Percentiles rank a stretch among this genome's conserved stretches.
Conservation (phyloP, 1,140 invertebrate genomes). For the Sycophila sp. region DNA sequence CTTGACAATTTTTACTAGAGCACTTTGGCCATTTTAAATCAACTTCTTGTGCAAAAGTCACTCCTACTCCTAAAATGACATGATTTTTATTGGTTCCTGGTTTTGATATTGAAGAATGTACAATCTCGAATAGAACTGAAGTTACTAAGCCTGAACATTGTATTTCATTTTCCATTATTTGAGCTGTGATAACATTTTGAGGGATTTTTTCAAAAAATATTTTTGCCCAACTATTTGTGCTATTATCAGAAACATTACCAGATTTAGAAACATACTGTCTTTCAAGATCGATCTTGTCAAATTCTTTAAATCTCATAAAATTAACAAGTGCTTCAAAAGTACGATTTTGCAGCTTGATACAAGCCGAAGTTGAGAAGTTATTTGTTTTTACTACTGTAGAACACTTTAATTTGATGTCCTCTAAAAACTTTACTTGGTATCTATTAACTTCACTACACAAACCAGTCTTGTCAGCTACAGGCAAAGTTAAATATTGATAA, state of each 20-base stretch:
- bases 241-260: conserved; percentile 67
- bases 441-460: conserved; percentile 59
- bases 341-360: conserved; percentile 62
- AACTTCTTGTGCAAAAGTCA: conserved; percentile 53
- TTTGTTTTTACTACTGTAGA: conserved; percentile 47
- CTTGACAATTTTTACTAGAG: conserved; percentile 46
- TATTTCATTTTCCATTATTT: conserved; percentile 50
- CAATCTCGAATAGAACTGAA: conserved; percentile 67
- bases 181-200: conserved; percentile 45
- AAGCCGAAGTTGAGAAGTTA: conserved; percentile 59
- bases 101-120: conserved; percentile 56
- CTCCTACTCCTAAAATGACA: conserved; percentile 55
- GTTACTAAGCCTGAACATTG: conserved; percentile 61
- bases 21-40: conserved; percentile 57
- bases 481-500: conserved; percentile 61
- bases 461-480: conserved; percentile 55
- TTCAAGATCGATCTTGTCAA: conserved; percentile 49
- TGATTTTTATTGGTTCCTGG: conserved; percentile 55
- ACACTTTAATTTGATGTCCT: conserved; percentile 65
- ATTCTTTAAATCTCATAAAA: conserved; percentile 51
- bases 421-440: conserved; percentile 64
- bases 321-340: conserved; percentile 49
- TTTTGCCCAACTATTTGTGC: conserved; percentile 68
- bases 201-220: conserved; percentile 61
- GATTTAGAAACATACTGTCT: conserved; percentile 68